Evolutionary conservation across 2,888 invertebrate species (phyloP), one percentile per base, ranked within the genome.

Genomic region (Microctonus brassicae): DNA sequence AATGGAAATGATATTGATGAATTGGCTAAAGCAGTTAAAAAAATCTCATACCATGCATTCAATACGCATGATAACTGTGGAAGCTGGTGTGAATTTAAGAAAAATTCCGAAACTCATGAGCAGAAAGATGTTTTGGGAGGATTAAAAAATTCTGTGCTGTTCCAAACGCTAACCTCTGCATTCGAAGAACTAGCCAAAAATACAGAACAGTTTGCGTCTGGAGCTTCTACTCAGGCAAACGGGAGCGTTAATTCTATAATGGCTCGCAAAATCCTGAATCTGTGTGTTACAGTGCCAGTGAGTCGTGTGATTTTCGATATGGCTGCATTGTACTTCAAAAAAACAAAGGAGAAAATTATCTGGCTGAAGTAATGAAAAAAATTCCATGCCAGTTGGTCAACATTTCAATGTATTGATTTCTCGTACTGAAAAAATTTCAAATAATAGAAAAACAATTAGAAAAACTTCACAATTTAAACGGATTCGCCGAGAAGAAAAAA

Each of bases 241-340:
- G 70, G 66, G 29, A 71, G 70, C 17, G n/a, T 71, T 0, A 71
- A 71, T 60, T 34, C 60, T 24, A 47, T 62, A 1, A 66, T 71
- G 66, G 33, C 42, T 33, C 10, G 71, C 9, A 60, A 66, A 29
- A 67, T 7, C 61, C 63, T 0, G 67, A 72, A 33, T 24, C 13
- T n/a, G 29, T 17, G 13, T 66, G 61, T 22, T 53, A 57, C 47
- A 42, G 67, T 42, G 1, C n/a, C 0, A 47, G 47, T 20, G 70
- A 39, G 20, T 53, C 70, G 0, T 39, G 33, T 42, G 70, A 70
- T 22, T 47, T 33, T 26, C 62, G 71, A 2, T 53, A 42, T 64
- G 70, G 58, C 10, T 63, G 57, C 17, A 29, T 58, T 2, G 61
- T 66, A 2, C 55, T 11, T 9, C 47, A 63, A 20, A 69, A 69